Percentiles rank a stretch among this genome's conserved stretches.
Evolutionary conservation across 1,140 invertebrate genomes (phyloP).

Genomic region (Aphidius gifuensis): DNA sequence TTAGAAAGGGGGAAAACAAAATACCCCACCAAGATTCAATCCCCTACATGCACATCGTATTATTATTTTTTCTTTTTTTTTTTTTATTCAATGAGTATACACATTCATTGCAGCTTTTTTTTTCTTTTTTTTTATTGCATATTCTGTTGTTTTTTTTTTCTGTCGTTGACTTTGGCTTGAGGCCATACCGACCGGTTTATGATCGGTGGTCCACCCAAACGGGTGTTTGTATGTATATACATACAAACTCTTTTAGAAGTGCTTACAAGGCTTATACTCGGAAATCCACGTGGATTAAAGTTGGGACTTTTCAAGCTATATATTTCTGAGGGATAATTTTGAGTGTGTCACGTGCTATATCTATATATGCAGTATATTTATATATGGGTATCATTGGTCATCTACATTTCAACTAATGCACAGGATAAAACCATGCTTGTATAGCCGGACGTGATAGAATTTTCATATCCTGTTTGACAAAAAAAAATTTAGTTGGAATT

Average conservation of each 20-base stretch:
- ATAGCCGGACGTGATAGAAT: conserved; percentile 23
- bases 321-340: conserved; percentile 1
- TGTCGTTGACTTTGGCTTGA: conserved; percentile 8
- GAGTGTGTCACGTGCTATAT: conserved; percentile 4
- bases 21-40: too few species aligned
- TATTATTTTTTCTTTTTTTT: conserved; percentile 14
- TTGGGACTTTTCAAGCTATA: background rate
- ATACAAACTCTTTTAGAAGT: conserved; percentile 29
- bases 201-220: conserved; percentile 21
- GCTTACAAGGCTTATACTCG: conserved; percentile 30
- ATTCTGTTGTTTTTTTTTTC: background rate
- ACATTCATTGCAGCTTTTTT: too few species aligned
- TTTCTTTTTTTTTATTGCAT: background rate
- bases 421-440: background rate
- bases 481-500: conserved; percentile 2
- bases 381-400: conserved; percentile 14
- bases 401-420: conserved; percentile 15
- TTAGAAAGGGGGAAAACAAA: conserved; percentile 1
- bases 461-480: conserved; percentile 12
- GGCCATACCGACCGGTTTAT: conserved; percentile 20
- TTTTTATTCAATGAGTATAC: background rate
- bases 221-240: conserved; percentile 17
- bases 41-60: background rate
- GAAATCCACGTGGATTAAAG: conserved; percentile 29
- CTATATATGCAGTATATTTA: conserved; percentile 23